These are phyloP conservation scores for Micromesistius poutassou DNA, from an alignment of 2,797 vertebrate genomes.

Conservation along the genomic window DNA sequence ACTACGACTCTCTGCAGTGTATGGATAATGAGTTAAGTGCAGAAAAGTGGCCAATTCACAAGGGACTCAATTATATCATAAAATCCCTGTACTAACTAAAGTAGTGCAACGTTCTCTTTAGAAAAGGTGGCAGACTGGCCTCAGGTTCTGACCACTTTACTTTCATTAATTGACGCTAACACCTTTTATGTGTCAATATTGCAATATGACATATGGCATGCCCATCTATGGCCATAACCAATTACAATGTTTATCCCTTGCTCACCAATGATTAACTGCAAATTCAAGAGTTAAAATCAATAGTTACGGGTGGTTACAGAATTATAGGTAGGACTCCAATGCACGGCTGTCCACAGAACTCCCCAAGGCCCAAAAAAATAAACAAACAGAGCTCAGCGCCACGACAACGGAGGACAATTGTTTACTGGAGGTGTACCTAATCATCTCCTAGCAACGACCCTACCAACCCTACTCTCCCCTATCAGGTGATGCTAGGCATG, in stretches of 20 bases:
- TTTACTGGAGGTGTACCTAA: constrained; percentile 83
- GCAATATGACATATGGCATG: not conserved
- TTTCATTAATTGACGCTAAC: not conserved
- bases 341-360: constrained; percentile 54
- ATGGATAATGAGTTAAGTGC: constrained; percentile 1
- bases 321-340: constrained; percentile 64
- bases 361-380: constrained; percentile 50
- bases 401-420: constrained; percentile 73
- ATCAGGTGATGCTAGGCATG: constrained; percentile 77
- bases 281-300: constrained; percentile 43
- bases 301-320: constrained; percentile 27
- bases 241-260: not conserved
- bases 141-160: not conserved
- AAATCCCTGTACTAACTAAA: not conserved
- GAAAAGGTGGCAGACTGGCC: not conserved
- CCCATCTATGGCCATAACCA: not conserved
- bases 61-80: not conserved
- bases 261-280: constrained; percentile 56
- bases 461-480: constrained; percentile 60
- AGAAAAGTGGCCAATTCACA: constrained; percentile 4
- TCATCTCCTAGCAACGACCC: constrained; percentile 84
- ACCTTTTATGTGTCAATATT: not conserved
- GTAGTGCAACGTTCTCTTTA: not conserved
- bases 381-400: constrained; percentile 19
- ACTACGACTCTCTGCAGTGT: not conserved